A percentile compares a stretch with the other conserved stretches of the same genome.
phyloP scores from a whole-genome alignment of 2,113 vertebrate genomes.

The Triplophysa dalaica region DNA sequence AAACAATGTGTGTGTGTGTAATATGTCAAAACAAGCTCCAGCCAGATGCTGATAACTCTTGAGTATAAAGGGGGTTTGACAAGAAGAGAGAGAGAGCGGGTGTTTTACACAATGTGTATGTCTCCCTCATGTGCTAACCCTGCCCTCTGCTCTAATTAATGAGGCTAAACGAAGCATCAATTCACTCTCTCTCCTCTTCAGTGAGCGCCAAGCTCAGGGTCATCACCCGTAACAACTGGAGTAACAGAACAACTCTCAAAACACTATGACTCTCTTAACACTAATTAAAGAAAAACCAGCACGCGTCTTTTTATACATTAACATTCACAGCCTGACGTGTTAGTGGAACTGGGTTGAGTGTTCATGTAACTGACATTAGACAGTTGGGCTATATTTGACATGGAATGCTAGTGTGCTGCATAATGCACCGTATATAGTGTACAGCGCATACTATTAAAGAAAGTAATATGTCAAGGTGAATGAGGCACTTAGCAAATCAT shows the following conservation, averaged over 20 bases:
- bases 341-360: not conserved
- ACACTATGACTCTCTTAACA: conserved; percentile 14
- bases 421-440: not conserved
- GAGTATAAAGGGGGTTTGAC: conserved; percentile 8
- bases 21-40: conserved; percentile 4
- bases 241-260: conserved; percentile 29
- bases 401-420: not conserved
- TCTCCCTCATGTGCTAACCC: conserved; percentile 43
- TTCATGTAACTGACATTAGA: not conserved
- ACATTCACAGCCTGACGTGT: not conserved
- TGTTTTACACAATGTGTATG: conserved; percentile 32
- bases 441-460: not conserved
- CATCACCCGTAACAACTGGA: conserved; percentile 19
- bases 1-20: not conserved
- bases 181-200: conserved; percentile 24
- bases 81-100: not conserved
- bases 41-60: not conserved
- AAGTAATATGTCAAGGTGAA: not conserved
- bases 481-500: not conserved
- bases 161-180: conserved; percentile 65
- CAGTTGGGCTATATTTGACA: not conserved
- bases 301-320: conserved; percentile 6
- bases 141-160: conserved; percentile 61
- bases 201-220: conserved; percentile 23
- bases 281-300: conserved; percentile 44